Evolutionary conservation across 2,113 vertebrate genomes (phyloP).

Genomic region (Caranx ignobilis): DNA sequence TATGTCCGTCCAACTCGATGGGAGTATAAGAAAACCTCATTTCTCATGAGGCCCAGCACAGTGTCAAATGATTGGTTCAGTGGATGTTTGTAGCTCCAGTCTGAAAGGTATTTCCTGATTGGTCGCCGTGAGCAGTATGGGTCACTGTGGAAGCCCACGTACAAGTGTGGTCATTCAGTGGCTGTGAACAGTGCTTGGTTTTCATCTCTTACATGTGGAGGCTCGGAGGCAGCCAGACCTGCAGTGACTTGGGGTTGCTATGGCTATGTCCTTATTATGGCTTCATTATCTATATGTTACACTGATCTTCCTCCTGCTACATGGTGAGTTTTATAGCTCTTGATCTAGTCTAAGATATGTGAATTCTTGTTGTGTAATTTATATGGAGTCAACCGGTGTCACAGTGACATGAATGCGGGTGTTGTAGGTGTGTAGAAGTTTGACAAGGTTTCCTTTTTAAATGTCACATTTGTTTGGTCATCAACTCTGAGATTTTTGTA

Average conservation of each 20-base stretch:
- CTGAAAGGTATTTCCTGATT: conserved; percentile 80
- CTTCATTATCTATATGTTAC: conserved; percentile 50
- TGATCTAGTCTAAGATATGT: conserved; percentile 1
- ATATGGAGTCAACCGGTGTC: background rate
- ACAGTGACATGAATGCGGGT: background rate
- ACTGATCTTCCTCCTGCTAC: conserved; percentile 54
- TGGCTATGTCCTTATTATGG: conserved; percentile 62
- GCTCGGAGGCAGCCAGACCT: conserved; percentile 55
- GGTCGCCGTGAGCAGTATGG: conserved; percentile 71
- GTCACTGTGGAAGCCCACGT: conserved; percentile 68
- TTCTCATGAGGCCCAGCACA: conserved; percentile 5
- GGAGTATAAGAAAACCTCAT: conserved; percentile 11
- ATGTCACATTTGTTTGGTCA: background rate
- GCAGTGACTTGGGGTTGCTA: conserved; percentile 52
- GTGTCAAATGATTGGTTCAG: conserved; percentile 67
- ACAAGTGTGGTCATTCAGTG: conserved; percentile 78
- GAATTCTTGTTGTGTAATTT: background rate
- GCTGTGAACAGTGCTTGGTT: conserved; percentile 74
- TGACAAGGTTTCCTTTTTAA: background rate
- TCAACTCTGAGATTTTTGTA: background rate
- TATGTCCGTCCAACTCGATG: conserved; percentile 25
- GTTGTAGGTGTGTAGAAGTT: background rate
- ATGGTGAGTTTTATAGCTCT: conserved; percentile 72
- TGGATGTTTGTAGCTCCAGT: conserved; percentile 73
- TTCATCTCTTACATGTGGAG: conserved; percentile 74